Percentiles rank a stretch among this genome's conserved stretches.
phyloP scores from a whole-genome alignment of 1,140 invertebrate genomes.

The Phthorimaea operculella region DNA sequence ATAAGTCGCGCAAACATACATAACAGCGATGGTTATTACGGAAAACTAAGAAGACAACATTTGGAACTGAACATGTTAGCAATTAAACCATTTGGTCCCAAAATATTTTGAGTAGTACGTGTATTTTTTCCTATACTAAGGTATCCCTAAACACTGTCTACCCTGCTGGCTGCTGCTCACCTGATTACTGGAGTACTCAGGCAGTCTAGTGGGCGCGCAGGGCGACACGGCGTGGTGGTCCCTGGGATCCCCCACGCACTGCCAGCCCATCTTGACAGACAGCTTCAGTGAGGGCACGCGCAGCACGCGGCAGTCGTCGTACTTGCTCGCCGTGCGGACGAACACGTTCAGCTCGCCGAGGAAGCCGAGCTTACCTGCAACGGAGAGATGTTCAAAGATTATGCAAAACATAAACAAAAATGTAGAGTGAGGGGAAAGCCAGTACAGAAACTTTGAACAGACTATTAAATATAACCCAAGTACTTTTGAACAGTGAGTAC shows the following conservation, averaged over 20 bases:
- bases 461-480: too few species aligned
- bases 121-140: too few species aligned
- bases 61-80: too few species aligned
- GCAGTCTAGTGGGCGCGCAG: conserved; percentile 95
- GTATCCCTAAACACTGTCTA: too few species aligned
- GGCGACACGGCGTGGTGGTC: conserved; percentile 97
- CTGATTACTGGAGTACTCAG: conserved; percentile 96
- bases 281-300: conserved; percentile 91
- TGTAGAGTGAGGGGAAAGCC: neutral
- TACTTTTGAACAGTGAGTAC: too few species aligned
- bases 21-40: too few species aligned
- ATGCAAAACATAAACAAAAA: too few species aligned
- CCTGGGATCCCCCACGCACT: conserved; percentile 91
- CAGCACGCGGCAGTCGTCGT: conserved; percentile 94
- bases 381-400: conserved; percentile 1
- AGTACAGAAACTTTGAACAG: neutral
- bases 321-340: conserved; percentile 96
- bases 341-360: conserved; percentile 89
- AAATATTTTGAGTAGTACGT: too few species aligned
- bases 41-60: too few species aligned
- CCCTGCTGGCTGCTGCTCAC: too few species aligned
- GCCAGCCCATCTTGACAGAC: conserved; percentile 89
- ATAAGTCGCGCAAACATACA: too few species aligned
- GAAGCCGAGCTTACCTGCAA: conserved; percentile 82
- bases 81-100: too few species aligned